Percentiles rank a stretch among this genome's conserved stretches.
Conservation (phyloP, 2,113 vertebrate species). For the Podocnemis expansa region DNA sequence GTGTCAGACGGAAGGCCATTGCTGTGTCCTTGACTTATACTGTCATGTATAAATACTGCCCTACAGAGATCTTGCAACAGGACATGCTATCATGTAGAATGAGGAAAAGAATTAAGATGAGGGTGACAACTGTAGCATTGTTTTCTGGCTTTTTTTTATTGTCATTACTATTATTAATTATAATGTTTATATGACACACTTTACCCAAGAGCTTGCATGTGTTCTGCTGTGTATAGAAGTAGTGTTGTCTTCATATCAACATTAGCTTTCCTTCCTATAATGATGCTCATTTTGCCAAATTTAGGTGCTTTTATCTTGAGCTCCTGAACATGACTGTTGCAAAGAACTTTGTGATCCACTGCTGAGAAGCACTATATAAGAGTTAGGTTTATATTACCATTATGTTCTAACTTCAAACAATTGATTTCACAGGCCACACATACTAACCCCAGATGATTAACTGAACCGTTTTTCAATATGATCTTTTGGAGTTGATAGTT, state of each 20-base stretch:
- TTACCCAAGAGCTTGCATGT: fast-evolving
- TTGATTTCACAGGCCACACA: neutral
- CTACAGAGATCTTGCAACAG: neutral
- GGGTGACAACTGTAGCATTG: neutral
- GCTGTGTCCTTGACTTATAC: neutral
- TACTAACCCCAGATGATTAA: neutral
- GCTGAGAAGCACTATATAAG: neutral
- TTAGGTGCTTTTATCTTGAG: neutral
- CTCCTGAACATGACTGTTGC: neutral
- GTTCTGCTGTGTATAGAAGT: fast-evolving
- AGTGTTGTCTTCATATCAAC: neutral
- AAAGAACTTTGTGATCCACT: conserved; percentile 32
- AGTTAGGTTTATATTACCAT: neutral
- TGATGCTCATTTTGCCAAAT: fast-evolving
- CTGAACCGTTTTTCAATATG: fast-evolving
- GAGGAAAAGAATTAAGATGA: neutral
- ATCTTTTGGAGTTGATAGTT: neutral
- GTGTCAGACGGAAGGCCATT: neutral
- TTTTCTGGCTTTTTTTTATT: neutral
- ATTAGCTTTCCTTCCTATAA: neutral
- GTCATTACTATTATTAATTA: neutral
- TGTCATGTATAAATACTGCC: fast-evolving
- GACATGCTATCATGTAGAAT: fast-evolving
- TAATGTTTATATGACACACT: neutral
- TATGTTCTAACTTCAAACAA: neutral